Evolutionary conservation across 2,113 vertebrate species (phyloP).

Genomic region (Rhombomys opimus): DNA sequence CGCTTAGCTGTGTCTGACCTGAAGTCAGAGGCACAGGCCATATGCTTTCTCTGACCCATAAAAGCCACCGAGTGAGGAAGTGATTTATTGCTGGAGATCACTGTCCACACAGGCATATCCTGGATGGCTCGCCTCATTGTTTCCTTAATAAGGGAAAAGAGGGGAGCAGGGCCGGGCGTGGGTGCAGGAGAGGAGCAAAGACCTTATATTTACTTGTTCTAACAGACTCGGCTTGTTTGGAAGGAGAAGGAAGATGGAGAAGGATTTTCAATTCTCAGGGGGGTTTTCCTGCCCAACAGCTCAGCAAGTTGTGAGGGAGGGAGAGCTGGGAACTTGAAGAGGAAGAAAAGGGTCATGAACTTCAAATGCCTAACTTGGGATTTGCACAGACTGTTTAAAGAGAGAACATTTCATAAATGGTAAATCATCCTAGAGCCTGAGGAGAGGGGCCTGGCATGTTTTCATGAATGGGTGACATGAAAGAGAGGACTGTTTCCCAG

Average conservation of each 20-base stretch:
- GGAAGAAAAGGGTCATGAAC: constrained; percentile 72
- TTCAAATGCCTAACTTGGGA: constrained; percentile 61
- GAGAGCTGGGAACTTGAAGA: constrained; percentile 27
- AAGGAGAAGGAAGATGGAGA: constrained; percentile 5
- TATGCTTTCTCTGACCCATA: constrained; percentile 77
- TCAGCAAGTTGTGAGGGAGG: constrained; percentile 55
- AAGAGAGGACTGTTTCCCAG: constrained; percentile 41
- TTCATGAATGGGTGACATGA: constrained; percentile 63
- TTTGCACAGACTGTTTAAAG: constrained; percentile 61
- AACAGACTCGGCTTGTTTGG: neutral
- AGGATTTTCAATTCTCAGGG: neutral
- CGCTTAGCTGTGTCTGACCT: constrained; percentile 51
- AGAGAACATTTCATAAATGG: constrained; percentile 66
- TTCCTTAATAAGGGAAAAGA: constrained; percentile 79
- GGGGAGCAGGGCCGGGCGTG: neutral
- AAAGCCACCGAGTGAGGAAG: constrained; percentile 75
- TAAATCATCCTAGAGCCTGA: constrained; percentile 49
- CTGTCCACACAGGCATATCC: constrained; percentile 67
- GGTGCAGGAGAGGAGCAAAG: neutral
- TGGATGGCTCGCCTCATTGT: constrained; percentile 67
- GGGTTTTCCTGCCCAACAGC: constrained; percentile 11
- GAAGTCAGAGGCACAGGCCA: constrained; percentile 59
- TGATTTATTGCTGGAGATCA: constrained; percentile 70
- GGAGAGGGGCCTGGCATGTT: constrained; percentile 59
- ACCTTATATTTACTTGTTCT: constrained; percentile 24